Percentiles rank a stretch among this genome's conserved stretches.
These are phyloP conservation scores for Pollenia angustigena DNA, from an alignment of 2,888 invertebrate species.

Conservation along the genomic window DNA sequence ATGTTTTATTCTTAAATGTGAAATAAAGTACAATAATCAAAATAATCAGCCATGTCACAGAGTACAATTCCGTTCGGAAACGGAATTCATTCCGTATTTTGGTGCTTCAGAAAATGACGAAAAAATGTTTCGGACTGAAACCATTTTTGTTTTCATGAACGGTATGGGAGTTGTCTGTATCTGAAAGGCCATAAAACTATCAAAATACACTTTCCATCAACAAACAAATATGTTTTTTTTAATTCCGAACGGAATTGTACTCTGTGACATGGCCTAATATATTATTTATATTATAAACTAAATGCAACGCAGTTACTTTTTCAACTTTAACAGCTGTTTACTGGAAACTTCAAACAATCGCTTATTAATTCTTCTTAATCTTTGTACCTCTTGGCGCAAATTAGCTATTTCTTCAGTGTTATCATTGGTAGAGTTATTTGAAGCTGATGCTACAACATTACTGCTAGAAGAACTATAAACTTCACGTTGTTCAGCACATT, in stretches of 20 bases:
- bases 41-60: no score
- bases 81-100: no score
- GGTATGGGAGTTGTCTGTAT: no score
- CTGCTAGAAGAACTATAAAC: neutral
- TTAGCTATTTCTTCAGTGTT: conserved; percentile 65
- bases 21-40: conserved; percentile 63
- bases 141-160: no score
- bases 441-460: neutral
- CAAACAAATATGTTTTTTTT: no score
- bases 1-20: conserved; percentile 56
- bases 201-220: no score
- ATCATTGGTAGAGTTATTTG: conserved; percentile 15
- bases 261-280: no score
- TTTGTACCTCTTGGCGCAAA: conserved; percentile 71
- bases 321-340: conserved; percentile 83
- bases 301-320: conserved; percentile 43
- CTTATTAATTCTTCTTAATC: conserved; percentile 85
- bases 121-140: no score
- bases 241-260: no score
- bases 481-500: neutral
- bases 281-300: conserved; percentile 26
- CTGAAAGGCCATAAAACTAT: no score
- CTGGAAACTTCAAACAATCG: conserved; percentile 86
- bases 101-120: no score
- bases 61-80: no score